phyloP scores from a whole-genome alignment of 1,140 invertebrate species.

The Acromyrmex charruanus region DNA sequence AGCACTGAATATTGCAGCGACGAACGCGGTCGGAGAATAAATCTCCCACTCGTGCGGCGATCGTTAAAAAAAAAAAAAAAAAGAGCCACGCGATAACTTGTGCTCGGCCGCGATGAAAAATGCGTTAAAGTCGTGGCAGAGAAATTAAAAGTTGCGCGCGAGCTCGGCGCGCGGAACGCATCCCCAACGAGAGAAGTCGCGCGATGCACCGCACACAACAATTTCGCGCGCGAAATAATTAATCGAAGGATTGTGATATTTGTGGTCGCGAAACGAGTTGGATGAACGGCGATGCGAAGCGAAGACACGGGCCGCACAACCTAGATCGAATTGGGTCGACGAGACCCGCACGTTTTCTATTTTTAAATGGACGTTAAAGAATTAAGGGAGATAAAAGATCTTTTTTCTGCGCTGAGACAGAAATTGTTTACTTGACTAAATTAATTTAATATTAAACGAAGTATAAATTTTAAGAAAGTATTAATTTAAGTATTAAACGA shows the following conservation, averaged over 20 bases:
- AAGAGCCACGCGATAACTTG: conserved; percentile 42
- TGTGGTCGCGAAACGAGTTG: neutral
- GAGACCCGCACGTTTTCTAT: neutral
- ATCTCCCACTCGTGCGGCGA: conserved; percentile 32
- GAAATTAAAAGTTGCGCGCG: conserved; percentile 53
- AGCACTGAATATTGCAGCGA: conserved; percentile 57
- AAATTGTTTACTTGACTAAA: too few species aligned
- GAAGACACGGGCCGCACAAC: neutral
- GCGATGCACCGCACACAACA: neutral
- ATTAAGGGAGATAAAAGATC: neutral
- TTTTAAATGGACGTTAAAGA: conserved; percentile 15
- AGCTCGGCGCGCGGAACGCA: neutral
- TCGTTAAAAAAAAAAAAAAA: conserved; percentile 38
- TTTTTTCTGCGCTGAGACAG: neutral
- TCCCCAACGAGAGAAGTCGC: neutral
- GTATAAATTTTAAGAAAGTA: too few species aligned
- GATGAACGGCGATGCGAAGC: neutral
- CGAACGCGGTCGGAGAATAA: conserved; percentile 34
- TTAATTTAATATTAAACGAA: too few species aligned
- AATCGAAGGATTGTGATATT: conserved; percentile 25
- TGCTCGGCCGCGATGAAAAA: conserved; percentile 50
- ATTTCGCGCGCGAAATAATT: conserved; percentile 34
- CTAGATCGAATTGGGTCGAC: conserved; percentile 27
- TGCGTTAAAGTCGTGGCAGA: conserved; percentile 40
- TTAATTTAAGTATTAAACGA: too few species aligned